Percentiles rank a stretch among this genome's conserved stretches.
Evolutionary conservation across 2,888 invertebrate genomes (phyloP).

Genomic region (Catocala fraxini): DNA sequence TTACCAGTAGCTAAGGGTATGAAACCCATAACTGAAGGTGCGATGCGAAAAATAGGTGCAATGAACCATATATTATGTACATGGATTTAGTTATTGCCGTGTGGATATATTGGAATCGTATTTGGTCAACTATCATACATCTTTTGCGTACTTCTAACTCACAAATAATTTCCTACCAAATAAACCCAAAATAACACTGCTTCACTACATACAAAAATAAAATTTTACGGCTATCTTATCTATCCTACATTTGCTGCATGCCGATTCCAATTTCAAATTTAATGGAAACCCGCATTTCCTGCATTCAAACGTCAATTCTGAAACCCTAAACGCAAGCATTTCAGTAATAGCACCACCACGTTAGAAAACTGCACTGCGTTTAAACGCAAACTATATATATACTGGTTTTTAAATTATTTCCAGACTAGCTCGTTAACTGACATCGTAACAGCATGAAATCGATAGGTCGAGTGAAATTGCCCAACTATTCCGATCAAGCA

Average conservation of each 20-base stretch:
- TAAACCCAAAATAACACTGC: no score
- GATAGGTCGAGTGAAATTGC: conserved; percentile 43
- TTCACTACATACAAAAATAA: no score
- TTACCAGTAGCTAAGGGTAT: no score
- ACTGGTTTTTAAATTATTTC: conserved; percentile 54
- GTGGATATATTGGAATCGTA: no score
- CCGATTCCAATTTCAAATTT: conserved; percentile 23
- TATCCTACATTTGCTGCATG: neutral
- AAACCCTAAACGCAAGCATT: conserved; percentile 36
- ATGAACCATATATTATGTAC: no score
- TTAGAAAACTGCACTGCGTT: conserved; percentile 30
- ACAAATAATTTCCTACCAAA: no score
- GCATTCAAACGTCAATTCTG: conserved; percentile 15
- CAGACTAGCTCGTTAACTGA: conserved; percentile 48
- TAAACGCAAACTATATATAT: conserved; percentile 50
- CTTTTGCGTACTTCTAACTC: no score
- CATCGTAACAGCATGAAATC: conserved; percentile 45
- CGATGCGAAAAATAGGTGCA: no score
- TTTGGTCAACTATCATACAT: no score
- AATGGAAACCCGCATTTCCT: conserved; percentile 2
- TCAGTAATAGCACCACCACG: conserved; percentile 15
- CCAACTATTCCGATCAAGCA: conserved; percentile 42
- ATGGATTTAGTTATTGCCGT: no score
- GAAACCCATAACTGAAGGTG: no score
- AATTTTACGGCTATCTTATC: neutral